These are phyloP conservation scores for Pseudochaenichthys georgianus DNA, from an alignment of 2,797 vertebrate genomes.

Conservation along the genomic window DNA sequence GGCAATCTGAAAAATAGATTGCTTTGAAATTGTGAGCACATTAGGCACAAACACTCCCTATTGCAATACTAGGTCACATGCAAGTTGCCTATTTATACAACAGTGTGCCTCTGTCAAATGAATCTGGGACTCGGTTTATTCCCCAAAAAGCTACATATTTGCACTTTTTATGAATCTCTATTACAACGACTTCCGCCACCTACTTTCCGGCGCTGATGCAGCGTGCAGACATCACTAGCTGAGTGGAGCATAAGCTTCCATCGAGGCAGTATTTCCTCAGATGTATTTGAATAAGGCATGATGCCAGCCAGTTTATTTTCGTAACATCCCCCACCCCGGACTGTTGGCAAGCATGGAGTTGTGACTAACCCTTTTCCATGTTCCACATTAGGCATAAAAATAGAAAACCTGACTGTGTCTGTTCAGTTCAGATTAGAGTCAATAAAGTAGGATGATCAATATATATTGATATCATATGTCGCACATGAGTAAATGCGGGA, in stretches of 20 bases:
- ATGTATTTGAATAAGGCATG: conserved; percentile 77
- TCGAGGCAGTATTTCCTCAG: conserved; percentile 52
- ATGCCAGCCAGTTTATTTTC: conserved; percentile 75
- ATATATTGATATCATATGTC: conserved; percentile 19
- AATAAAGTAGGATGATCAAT: conserved; percentile 41
- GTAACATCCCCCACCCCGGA: conserved; percentile 62
- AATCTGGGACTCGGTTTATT: conserved; percentile 43
- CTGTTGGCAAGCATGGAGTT: conserved; percentile 66
- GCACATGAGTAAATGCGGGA: background rate
- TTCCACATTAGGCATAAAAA: conserved; percentile 46
- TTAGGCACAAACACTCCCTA: conserved; percentile 34
- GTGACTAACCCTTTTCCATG: conserved; percentile 66
- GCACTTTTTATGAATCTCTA: conserved; percentile 53
- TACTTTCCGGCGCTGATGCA: conserved; percentile 65
- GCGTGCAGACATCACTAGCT: conserved; percentile 49
- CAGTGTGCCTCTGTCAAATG: conserved; percentile 42
- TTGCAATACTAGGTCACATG: conserved; percentile 44
- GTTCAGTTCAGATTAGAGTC: conserved; percentile 32
- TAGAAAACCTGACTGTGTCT: conserved; percentile 21
- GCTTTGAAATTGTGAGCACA: conserved; percentile 38
- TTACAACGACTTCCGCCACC: conserved; percentile 57
- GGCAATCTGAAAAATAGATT: conserved; percentile 52
- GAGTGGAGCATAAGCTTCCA: conserved; percentile 55
- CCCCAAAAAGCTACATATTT: conserved; percentile 47
- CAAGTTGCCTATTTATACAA: conserved; percentile 49